These are phyloP conservation scores for Tolmerus cingulatus DNA, from an alignment of 2,888 invertebrate genomes.

Conservation along the genomic window DNA sequence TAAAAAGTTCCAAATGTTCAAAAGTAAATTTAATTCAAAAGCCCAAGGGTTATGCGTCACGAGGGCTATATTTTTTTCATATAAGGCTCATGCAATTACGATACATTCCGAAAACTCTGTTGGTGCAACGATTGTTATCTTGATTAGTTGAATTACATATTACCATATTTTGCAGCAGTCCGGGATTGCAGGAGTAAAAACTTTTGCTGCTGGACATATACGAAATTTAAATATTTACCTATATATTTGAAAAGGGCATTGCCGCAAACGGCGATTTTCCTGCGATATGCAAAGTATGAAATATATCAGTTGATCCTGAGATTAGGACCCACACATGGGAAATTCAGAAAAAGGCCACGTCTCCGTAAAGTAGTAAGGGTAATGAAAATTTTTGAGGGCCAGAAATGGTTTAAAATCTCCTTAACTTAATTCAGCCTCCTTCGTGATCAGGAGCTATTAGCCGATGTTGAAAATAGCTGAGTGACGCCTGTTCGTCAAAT, in stretches of 20 bases:
- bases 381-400: background rate
- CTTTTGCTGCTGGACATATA: background rate
- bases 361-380: background rate
- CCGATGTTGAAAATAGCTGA: background rate
- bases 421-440: background rate
- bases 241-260: background rate
- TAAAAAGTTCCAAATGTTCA: background rate
- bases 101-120: background rate
- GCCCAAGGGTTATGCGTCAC: background rate
- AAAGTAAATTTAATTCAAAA: background rate
- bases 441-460: background rate
- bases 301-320: background rate
- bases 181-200: background rate
- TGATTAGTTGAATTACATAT: background rate
- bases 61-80: background rate
- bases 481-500: conserved; percentile 20
- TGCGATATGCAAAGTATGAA: background rate
- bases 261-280: background rate
- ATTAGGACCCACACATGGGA: background rate
- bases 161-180: background rate
- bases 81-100: background rate
- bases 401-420: background rate
- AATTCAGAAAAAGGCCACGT: background rate
- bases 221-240: background rate
- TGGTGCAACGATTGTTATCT: background rate